Conservation (phyloP, 2,113 vertebrate species). For the Dromiciops gliroides region DNA sequence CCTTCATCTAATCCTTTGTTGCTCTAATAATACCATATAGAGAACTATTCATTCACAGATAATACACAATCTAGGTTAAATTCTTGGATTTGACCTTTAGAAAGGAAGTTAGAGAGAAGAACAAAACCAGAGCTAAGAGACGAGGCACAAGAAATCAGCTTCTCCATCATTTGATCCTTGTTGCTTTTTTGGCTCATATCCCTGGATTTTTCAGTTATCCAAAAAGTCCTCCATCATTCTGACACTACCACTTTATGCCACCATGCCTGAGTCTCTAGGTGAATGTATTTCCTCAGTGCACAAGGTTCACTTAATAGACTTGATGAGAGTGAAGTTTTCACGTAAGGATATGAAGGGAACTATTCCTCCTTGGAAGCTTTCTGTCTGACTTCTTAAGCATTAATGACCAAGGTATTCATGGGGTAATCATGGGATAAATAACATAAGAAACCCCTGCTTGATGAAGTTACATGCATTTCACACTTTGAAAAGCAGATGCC, state of each 20-base stretch:
- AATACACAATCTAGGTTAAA: not conserved
- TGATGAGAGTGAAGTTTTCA: not conserved
- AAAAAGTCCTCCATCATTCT: not conserved
- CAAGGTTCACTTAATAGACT: not conserved
- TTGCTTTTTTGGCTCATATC: not conserved
- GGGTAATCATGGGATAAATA: too few relatives aligned
- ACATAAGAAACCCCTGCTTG: too few relatives aligned
- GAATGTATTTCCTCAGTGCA: not conserved
- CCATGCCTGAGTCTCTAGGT: too few relatives aligned
- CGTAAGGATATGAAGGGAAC: too few relatives aligned
- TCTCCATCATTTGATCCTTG: not conserved
- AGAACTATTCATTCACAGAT: not conserved
- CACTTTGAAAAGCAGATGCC: too few relatives aligned
- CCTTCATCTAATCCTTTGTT: not conserved
- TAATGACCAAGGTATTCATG: too few relatives aligned
- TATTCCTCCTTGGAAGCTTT: too few relatives aligned
- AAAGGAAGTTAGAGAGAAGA: not conserved
- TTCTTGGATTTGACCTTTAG: not conserved
- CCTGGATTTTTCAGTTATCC: not conserved
- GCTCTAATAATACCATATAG: not conserved
- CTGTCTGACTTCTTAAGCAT: too few relatives aligned
- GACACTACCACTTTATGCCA: not conserved
- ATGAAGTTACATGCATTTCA: too few relatives aligned
- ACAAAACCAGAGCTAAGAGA: not conserved
- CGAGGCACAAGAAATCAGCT: not conserved